Conservation (phyloP, 2,113 vertebrate genomes). For the Steatornis caripensis region DNA sequence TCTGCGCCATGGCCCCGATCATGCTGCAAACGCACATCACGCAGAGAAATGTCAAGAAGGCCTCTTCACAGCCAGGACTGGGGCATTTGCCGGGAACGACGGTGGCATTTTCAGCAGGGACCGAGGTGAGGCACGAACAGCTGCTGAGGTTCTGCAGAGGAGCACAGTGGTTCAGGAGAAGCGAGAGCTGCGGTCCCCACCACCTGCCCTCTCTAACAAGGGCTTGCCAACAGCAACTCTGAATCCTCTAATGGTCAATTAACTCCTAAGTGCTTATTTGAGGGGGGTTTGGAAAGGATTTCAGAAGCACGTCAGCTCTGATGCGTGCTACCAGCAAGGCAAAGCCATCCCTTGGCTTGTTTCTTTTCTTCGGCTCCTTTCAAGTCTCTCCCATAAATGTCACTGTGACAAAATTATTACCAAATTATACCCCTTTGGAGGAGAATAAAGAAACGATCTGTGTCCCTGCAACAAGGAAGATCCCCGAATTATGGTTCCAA, state of each 20-base stretch:
- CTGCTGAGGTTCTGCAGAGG: conserved; percentile 86
- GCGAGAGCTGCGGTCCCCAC: not conserved
- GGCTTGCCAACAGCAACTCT: not conserved
- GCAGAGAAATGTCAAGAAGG: conserved; percentile 95
- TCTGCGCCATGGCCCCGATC: conserved; percentile 98
- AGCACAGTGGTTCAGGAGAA: conserved; percentile 5
- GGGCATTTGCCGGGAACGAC: conserved; percentile 90
- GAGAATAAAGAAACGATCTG: conserved; percentile 57
- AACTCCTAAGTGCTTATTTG: not conserved
- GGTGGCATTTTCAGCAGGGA: conserved; percentile 75
- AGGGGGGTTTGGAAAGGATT: not conserved
- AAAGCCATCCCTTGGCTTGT: not conserved
- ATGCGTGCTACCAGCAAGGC: not conserved
- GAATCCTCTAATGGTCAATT: conserved; percentile 12
- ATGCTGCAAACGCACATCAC: conserved; percentile 97
- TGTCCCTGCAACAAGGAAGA: conserved; percentile 27
- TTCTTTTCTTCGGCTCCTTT: conserved; percentile 30
- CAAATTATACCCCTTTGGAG: not conserved
- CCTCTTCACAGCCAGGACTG: conserved; percentile 88
- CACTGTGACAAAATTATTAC: not conserved
- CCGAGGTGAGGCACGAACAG: conserved; percentile 82
- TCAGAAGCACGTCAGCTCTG: not conserved
- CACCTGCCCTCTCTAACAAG: not conserved
- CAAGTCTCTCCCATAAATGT: conserved; percentile 34
- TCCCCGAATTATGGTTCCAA: conserved; percentile 53